phyloP scores from a whole-genome alignment of 2,888 invertebrate genomes.

The Lutraria lutraria region DNA sequence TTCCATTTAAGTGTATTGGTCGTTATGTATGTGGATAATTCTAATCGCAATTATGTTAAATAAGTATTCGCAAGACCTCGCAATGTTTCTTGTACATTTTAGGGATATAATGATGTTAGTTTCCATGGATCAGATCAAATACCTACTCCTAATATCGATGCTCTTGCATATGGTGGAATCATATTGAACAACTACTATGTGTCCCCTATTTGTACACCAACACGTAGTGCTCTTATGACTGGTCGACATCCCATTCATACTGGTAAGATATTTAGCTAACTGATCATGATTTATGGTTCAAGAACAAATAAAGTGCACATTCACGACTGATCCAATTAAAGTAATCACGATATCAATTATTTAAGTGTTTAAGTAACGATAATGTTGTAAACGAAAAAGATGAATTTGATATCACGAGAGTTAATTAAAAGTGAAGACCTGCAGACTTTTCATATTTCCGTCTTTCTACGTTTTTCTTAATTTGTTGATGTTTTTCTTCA shows the following conservation, averaged over 20 bases:
- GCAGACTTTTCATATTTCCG: too few species aligned
- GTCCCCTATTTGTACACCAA: slow-evolving; percentile 96
- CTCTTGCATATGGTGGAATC: slow-evolving; percentile 93
- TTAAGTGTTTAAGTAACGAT: too few species aligned
- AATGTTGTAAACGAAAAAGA: too few species aligned
- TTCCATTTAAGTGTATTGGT: too few species aligned
- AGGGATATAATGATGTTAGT: slow-evolving; percentile 87
- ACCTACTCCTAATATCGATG: slow-evolving; percentile 96
- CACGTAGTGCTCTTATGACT: slow-evolving; percentile 95
- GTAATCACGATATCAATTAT: too few species aligned
- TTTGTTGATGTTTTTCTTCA: slow-evolving; percentile 74
- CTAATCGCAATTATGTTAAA: too few species aligned
- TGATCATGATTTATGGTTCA: background rate
- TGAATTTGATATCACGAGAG: too few species aligned
- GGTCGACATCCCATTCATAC: slow-evolving; percentile 97
- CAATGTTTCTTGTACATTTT: background rate
- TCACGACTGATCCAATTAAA: too few species aligned
- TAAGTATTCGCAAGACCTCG: too few species aligned
- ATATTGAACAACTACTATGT: slow-evolving; percentile 95
- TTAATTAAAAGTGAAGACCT: too few species aligned
- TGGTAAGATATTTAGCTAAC: slow-evolving; percentile 87
- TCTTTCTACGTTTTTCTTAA: background rate
- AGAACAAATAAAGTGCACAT: too few species aligned
- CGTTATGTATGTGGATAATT: too few species aligned
- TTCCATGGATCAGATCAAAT: slow-evolving; percentile 97